Evolutionary conservation across 2,888 invertebrate species (phyloP).

Genomic region (Amorpha juglandis): DNA sequence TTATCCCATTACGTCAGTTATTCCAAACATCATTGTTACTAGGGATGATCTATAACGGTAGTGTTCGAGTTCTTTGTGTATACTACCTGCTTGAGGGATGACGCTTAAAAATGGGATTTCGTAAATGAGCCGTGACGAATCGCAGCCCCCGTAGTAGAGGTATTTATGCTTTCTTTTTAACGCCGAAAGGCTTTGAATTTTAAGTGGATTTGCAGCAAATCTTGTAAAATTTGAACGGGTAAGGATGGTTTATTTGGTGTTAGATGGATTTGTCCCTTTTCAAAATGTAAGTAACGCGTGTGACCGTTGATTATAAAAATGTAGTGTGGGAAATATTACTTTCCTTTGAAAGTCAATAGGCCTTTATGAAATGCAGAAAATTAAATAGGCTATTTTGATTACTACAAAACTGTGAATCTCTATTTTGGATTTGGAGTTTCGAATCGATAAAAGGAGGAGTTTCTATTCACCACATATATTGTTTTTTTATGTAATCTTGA

Average conservation of each 20-base stretch:
- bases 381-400: too few relatives aligned
- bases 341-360: conserved; percentile 7
- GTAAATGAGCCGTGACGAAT: conserved; percentile 23
- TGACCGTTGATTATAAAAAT: not conserved
- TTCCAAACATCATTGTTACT: conserved; percentile 55
- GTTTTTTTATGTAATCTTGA: too few relatives aligned
- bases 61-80: conserved; percentile 55
- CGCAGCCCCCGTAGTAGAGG: not conserved
- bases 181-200: conserved; percentile 25
- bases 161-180: not conserved
- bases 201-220: conserved; percentile 10
- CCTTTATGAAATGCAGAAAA: too few relatives aligned
- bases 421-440: too few relatives aligned
- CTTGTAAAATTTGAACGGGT: not conserved
- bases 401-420: too few relatives aligned
- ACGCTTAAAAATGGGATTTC: conserved; percentile 37
- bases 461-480: too few relatives aligned
- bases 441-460: too few relatives aligned
- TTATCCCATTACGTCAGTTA: conserved; percentile 78
- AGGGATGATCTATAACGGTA: conserved; percentile 78
- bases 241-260: not conserved
- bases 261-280: not conserved
- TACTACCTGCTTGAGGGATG: conserved; percentile 58
- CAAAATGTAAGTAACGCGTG: not conserved
- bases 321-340: conserved; percentile 7